Base-by-base conservation (phyloP, 2,113 vertebrate species). In the Puffinus mauretanicus region DNA sequence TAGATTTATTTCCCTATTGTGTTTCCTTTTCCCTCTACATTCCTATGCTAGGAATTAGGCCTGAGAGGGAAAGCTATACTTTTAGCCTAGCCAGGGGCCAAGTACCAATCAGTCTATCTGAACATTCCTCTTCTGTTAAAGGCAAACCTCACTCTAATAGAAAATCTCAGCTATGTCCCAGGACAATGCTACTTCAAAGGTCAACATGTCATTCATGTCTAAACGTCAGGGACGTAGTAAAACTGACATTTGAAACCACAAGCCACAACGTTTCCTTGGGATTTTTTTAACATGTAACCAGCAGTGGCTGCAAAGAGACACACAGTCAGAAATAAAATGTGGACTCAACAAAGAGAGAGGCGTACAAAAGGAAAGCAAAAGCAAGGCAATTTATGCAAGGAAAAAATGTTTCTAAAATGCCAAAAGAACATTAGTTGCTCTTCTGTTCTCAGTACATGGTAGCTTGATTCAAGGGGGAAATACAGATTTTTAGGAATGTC, bases 401-500 rank as follows among this genome's bases (percentile, higher is more conserved):
- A 80, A 65, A 90, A 80, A 62, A 22, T 7, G 20, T 61, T 88
- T 70, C 96, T 70, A 90, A 79, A 96, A 93, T 64, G 46, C 32
- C 49, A 80, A 44, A 94, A 70, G 55, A 95, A 42, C n/a, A 51
- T 49, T 62, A 77, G 46, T 40, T 93, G 46, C n/a, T 95, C 40
- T 90, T 73, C 88, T 94, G 55, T 66, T 95, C 85, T 95, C 46
- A 93, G 20, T 94, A 81, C 75, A 90, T 96, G 76, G 95, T 97
- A 95, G 95, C 95, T 88, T 38, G 55, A 95, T 96, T 96, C 93
- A 97, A 86, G 76, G 29, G 95, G 92, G 93, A 97, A 96, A 95
- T 93, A 93, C 15, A 95, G 88, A 96, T 94, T 96, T 96, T 96
- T 95, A 96, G 95, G 96, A 97, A 97, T 94, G 96, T 97, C 96